Conservation (phyloP, 1,140 invertebrate genomes). For the Drosophila sulfurigaster region DNA sequence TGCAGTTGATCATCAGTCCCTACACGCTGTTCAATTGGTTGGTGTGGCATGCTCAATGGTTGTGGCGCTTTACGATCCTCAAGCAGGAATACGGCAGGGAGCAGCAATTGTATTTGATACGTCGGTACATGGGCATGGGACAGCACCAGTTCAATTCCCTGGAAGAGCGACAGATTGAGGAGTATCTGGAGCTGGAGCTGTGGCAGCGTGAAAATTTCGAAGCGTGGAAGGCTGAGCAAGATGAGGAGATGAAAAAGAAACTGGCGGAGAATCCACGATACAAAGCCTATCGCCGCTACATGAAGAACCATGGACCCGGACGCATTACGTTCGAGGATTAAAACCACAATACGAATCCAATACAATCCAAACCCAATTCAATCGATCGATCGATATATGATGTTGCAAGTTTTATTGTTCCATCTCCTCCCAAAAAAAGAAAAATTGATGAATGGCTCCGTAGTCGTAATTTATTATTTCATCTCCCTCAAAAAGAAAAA, state of each 20-base stretch:
- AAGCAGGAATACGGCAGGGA: conserved; percentile 92
- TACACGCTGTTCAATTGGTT: conserved; percentile 89
- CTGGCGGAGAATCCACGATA: conserved; percentile 91
- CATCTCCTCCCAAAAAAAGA: conserved; percentile 34
- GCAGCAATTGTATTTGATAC: conserved; percentile 93
- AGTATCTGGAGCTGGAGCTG: conserved; percentile 90
- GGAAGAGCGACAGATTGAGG: conserved; percentile 90
- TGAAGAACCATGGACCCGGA: conserved; percentile 92
- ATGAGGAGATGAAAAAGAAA: conserved; percentile 93
- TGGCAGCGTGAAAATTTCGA: conserved; percentile 93
- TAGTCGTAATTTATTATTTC: conserved; percentile 41
- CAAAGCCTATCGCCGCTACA: conserved; percentile 92
- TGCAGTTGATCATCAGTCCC: conserved; percentile 92
- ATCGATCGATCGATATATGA: conserved; percentile 15
- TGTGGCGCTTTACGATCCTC: conserved; percentile 91
- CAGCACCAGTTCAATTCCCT: conserved; percentile 89
- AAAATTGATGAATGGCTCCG: neutral
- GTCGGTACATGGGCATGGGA: conserved; percentile 90
- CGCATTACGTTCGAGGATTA: conserved; percentile 92
- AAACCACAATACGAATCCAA: conserved; percentile 5
- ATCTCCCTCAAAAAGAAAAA: neutral
- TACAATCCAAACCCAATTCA: too few relatives aligned
- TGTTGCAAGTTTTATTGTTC: conserved; percentile 73
- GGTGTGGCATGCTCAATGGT: conserved; percentile 91
- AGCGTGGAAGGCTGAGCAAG: conserved; percentile 92